Evolutionary conservation across 2,113 vertebrate species (phyloP), one percentile per base, ranked within the genome.

Genomic region (Phocoena sinus): DNA sequence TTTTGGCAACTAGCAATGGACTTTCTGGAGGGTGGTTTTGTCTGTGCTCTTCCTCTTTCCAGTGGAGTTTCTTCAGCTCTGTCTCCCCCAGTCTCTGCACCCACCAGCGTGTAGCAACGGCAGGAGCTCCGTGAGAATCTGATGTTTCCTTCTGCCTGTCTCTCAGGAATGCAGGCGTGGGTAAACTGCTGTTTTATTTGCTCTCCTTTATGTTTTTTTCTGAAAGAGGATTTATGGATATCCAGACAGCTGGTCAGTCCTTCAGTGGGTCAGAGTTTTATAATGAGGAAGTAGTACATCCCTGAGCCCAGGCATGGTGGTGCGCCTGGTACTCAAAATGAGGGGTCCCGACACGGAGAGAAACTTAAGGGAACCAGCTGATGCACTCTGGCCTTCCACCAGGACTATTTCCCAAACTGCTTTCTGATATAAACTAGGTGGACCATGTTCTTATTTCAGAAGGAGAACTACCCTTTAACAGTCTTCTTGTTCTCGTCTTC

Each of bases 81-180:
- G 0, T 4, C 23, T 6, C 2, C 47, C 14, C 31, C 0, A 2
- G 31, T 62, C 6, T 65, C 47, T 44, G 13, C 9, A 36, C 0
- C 41, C 6, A 81, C 8, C 12, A 83, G 44, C 20, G n/a, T 38
- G 11, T 21, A 8, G 26, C 41, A 31, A 80, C 5, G 25, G 31
- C 3, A 56, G 9, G n/a, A 74, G 15, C 3, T 65, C 62, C 50
- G 25, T 2, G 70, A 26, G 23, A 83, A 67, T 90, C 14, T 91
- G 87, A 11, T 53, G 28, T 36, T 53, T 28, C 36, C 31, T 68
- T 71, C 28, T 26, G 6, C 31, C 28, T 71, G 23, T 58, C 36
- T 70, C 50, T n/a, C 33, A 41, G 23, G 21, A n/a, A 28, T 76
- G 33, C 77, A 44, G 23, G 8, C 14, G 28, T 60, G 15, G 18